Conservation (phyloP, 2,888 invertebrate species). For the Agapetus fuscipes region DNA sequence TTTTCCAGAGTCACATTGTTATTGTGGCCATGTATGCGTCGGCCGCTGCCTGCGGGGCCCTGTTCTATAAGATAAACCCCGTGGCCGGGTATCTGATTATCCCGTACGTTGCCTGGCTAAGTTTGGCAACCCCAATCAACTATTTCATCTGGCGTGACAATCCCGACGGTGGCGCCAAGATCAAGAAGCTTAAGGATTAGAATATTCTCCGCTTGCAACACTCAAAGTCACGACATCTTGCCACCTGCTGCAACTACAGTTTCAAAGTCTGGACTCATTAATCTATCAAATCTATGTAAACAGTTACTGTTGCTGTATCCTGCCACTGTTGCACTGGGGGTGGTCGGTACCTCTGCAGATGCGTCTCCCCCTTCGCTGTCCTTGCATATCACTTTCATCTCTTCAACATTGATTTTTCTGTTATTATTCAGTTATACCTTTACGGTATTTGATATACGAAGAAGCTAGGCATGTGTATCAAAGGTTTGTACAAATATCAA, state of each 20-base stretch:
- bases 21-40: slow-evolving; percentile 47
- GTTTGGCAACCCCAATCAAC: slow-evolving; percentile 53
- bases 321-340: not conserved
- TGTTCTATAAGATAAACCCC: slow-evolving; percentile 53
- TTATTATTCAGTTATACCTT: no score
- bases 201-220: not conserved
- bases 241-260: no score
- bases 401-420: no score
- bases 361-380: no score
- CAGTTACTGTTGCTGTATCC: not conserved
- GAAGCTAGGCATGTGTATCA: no score
- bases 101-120: slow-evolving; percentile 61
- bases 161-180: slow-evolving; percentile 25
- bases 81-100: slow-evolving; percentile 56
- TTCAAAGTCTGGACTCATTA: no score
- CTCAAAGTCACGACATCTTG: no score
- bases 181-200: slow-evolving; percentile 10
- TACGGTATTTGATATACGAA: no score
- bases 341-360: no score
- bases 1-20: slow-evolving; percentile 51
- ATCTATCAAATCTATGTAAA: no score
- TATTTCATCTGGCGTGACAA: slow-evolving; percentile 55
- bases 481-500: no score
- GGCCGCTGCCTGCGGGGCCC: slow-evolving; percentile 45
- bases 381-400: no score